These are phyloP conservation scores for Clarias macrocephalus DNA, from an alignment of 2,113 vertebrate species.

Conservation along the genomic window DNA sequence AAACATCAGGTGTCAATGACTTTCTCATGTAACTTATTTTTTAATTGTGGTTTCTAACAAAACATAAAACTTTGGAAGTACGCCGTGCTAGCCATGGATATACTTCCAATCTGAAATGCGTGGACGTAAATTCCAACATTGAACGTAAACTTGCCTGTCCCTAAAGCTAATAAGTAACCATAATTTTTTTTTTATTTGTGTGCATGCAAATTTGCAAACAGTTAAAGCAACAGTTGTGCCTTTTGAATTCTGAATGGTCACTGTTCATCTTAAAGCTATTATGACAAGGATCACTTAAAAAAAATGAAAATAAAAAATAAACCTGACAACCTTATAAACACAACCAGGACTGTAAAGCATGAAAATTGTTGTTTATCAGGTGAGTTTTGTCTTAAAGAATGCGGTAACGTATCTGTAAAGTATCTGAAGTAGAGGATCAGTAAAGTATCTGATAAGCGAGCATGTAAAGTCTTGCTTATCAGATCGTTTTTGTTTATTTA, in stretches of 20 bases:
- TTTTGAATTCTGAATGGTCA: not conserved
- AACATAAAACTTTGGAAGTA: not conserved
- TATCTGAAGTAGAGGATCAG: too few relatives aligned
- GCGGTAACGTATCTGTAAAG: too few relatives aligned
- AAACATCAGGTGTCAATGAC: slow-evolving; percentile 4
- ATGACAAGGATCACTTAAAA: not conserved
- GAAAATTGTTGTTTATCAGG: too few relatives aligned
- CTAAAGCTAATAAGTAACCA: slow-evolving; percentile 6
- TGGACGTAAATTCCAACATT: not conserved
- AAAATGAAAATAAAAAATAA: not conserved
- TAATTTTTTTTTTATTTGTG: not conserved
- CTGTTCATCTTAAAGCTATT: not conserved
- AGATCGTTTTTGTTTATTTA: not conserved
- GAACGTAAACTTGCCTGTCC: not conserved
- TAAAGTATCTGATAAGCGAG: too few relatives aligned
- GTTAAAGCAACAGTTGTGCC: not conserved
- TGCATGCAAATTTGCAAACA: not conserved
- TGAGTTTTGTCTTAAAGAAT: too few relatives aligned
- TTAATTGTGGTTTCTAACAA: not conserved
- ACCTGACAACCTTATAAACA: not conserved
- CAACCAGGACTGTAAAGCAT: not conserved
- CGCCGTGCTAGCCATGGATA: not conserved
- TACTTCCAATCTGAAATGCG: not conserved
- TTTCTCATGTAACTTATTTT: not conserved
- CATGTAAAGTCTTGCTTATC: not conserved